Evolutionary conservation across 2,888 invertebrate genomes (phyloP).

Genomic region (Rotaria socialis): DNA sequence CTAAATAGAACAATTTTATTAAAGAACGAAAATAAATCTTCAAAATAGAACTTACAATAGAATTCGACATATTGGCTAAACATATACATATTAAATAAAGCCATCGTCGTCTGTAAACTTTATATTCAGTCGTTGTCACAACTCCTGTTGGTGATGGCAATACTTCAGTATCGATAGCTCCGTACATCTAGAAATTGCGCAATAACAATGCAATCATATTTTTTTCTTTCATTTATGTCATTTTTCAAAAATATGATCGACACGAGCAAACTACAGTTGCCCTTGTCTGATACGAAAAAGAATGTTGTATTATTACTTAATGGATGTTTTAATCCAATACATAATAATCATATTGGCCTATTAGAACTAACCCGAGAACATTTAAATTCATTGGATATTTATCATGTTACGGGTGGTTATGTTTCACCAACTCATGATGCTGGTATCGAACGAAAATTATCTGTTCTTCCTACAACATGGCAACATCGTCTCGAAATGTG

Average conservation of each 20-base stretch:
- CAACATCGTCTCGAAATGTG: conserved; percentile 15
- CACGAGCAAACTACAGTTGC: neutral
- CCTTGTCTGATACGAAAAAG: neutral
- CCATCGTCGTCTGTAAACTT: conserved; percentile 51
- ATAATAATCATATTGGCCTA: neutral
- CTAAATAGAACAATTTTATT: neutral
- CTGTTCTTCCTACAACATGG: neutral
- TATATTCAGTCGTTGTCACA: neutral
- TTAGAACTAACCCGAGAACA: neutral
- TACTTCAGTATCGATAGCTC: neutral
- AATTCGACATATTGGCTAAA: conserved; percentile 55
- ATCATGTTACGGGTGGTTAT: neutral
- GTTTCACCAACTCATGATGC: neutral
- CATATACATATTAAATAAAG: conserved; percentile 53
- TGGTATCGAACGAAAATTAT: neutral
- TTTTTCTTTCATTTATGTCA: neutral
- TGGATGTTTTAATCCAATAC: conserved; percentile 28
- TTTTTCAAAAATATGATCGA: neutral
- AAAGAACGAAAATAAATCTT: neutral
- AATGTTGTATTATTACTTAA: neutral
- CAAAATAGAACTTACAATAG: conserved; percentile 49
- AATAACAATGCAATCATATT: neutral
- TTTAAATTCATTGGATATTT: neutral
- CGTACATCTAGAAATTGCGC: conserved; percentile 25
- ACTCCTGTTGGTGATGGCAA: neutral